phyloP scores from a whole-genome alignment of 2,113 vertebrate species.

The Rattus rattus region DNA sequence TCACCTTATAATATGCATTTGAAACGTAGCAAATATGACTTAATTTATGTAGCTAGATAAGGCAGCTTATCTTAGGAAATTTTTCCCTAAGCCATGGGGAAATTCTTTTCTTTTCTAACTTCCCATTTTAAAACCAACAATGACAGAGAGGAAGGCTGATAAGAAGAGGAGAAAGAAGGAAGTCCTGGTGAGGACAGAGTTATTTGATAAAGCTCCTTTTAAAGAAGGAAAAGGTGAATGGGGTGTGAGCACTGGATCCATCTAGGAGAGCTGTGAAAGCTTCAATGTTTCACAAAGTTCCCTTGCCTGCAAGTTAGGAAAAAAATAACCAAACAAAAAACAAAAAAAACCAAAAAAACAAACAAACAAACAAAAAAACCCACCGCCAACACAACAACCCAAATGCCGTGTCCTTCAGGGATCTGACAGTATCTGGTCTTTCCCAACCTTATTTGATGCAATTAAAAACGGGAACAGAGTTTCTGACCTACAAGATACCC shows the following conservation, averaged over 20 bases:
- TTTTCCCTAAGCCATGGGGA: conserved; percentile 18
- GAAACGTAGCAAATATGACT: conserved; percentile 47
- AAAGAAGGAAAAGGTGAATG: not conserved
- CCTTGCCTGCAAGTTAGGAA: not conserved
- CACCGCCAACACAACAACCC: too few species aligned
- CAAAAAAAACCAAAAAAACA: not conserved
- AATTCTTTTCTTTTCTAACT: not conserved
- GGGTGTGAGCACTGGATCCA: not conserved
- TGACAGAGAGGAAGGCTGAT: not conserved
- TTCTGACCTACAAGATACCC: not conserved
- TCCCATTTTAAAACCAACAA: conserved; percentile 2
- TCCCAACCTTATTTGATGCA: not conserved
- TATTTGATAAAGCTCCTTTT: not conserved
- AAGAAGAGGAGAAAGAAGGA: not conserved
- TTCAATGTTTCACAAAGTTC: not conserved
- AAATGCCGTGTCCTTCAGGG: not conserved
- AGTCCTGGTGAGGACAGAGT: not conserved
- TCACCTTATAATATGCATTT: conserved; percentile 46
- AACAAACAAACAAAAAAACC: too few species aligned
- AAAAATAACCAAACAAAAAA: not conserved
- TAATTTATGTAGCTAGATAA: conserved; percentile 60
- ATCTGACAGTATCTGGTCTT: not conserved
- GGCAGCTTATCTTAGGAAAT: conserved; percentile 51
- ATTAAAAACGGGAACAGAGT: not conserved
- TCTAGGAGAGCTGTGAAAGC: accelerated